Conservation (phyloP, 92 coral and sea anemone species). For the Epizoanthus illoricatus region DNA sequence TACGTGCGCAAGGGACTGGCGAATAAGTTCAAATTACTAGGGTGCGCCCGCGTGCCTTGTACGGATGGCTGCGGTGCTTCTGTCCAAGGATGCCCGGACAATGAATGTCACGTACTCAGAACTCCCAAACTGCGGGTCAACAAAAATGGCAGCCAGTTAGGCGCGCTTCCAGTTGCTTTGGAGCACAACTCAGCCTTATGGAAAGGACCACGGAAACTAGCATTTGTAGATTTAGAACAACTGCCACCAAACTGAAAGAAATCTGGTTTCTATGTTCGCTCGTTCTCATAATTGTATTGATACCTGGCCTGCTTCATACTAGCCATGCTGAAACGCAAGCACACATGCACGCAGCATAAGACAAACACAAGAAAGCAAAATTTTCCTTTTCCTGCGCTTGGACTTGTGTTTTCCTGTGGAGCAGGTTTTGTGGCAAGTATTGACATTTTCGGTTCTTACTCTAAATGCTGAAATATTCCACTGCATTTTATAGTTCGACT, state of each 20-base stretch:
- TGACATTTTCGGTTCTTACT: too few relatives aligned
- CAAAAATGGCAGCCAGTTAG: neutral
- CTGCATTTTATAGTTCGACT: too few relatives aligned
- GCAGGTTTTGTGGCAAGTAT: too few relatives aligned
- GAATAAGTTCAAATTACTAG: slow-evolving; percentile 27
- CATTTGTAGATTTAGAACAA: slow-evolving; percentile 25
- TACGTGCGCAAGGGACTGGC: slow-evolving; percentile 46
- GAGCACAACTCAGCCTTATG: slow-evolving; percentile 10
- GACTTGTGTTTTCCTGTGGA: too few relatives aligned
- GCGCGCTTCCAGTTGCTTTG: neutral
- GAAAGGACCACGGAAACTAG: slow-evolving; percentile 18
- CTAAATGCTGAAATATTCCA: too few relatives aligned
- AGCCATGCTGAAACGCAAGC: too few relatives aligned
- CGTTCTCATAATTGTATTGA: too few relatives aligned
- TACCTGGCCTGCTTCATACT: too few relatives aligned
- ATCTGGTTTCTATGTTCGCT: neutral
- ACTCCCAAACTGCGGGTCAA: slow-evolving; percentile 1
- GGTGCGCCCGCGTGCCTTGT: slow-evolving; percentile 21
- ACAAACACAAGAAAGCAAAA: too few relatives aligned
- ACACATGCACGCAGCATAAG: too few relatives aligned
- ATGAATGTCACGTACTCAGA: slow-evolving; percentile 6
- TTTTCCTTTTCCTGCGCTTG: too few relatives aligned
- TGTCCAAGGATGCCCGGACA: slow-evolving; percentile 1
- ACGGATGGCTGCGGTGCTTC: neutral
- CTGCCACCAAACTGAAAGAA: slow-evolving; percentile 23